phyloP scores from a whole-genome alignment of 1,140 invertebrate species.

The Scaptomyza graminum region DNA sequence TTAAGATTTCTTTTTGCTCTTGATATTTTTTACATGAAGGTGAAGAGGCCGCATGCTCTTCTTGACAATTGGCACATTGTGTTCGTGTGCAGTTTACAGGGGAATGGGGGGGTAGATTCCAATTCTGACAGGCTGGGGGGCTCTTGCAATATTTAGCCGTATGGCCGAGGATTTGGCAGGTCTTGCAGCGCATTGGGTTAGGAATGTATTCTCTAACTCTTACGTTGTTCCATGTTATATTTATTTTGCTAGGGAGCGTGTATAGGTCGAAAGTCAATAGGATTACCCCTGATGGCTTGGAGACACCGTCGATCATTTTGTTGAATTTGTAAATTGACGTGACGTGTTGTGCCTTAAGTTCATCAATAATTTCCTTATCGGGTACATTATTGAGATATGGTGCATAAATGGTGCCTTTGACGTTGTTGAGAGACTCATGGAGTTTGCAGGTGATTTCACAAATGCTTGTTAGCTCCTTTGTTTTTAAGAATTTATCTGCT shows the following conservation, averaged over 20 bases:
- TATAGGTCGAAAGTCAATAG: constrained; percentile 14
- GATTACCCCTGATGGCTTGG: constrained; percentile 4
- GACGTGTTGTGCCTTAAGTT: too few species aligned
- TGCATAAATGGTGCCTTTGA: too few species aligned
- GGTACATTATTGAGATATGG: too few species aligned
- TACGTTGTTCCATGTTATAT: background rate
- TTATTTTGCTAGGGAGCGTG: constrained; percentile 11
- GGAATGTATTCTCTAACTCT: constrained; percentile 1
- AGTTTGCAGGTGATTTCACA: too few species aligned
- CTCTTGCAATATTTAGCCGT: constrained; percentile 2
- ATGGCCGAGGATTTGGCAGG: background rate
- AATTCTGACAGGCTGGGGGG: background rate
- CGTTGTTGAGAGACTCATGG: too few species aligned
- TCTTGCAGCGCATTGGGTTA: constrained; percentile 12
- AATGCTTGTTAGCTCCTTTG: too few species aligned
- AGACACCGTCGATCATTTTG: too few species aligned
- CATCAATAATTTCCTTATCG: too few species aligned
- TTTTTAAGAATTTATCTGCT: too few species aligned
- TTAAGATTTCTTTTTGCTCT: constrained; percentile 28
- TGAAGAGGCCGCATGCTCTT: constrained; percentile 11
- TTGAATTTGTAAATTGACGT: too few species aligned
- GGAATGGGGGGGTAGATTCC: background rate
- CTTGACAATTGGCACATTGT: constrained; percentile 10
- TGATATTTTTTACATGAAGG: too few species aligned
- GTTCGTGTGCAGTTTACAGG: constrained; percentile 1